A percentile compares a stretch with the other conserved stretches of the same genome.
phyloP scores from a whole-genome alignment of 2,888 invertebrate genomes.

The Pilophorus perplexus region DNA sequence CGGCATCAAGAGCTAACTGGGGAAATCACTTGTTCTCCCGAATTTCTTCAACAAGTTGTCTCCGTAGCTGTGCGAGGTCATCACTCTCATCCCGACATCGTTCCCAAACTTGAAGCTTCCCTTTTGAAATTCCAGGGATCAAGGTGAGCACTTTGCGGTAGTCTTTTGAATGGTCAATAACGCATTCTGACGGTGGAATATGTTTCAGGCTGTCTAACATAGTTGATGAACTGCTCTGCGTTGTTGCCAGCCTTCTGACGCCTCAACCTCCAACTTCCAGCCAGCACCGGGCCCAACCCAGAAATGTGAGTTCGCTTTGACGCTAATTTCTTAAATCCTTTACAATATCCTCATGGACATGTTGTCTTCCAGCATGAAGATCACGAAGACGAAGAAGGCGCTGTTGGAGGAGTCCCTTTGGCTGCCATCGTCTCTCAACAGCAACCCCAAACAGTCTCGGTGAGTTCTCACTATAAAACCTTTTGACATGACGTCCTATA shows the following conservation, averaged over 20 bases:
- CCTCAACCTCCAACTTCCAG: not conserved
- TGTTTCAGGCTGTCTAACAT: constrained; percentile 27
- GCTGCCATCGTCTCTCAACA: constrained; percentile 10
- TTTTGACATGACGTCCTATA: not conserved
- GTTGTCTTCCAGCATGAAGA: constrained; percentile 26
- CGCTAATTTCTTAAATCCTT: not conserved
- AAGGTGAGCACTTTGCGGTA: constrained; percentile 50
- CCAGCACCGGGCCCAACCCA: not conserved
- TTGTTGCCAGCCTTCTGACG: constrained; percentile 34
- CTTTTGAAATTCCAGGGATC: constrained; percentile 54
- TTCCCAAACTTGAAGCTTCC: constrained; percentile 52
- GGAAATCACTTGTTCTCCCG: constrained; percentile 38
- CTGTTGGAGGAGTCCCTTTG: constrained; percentile 43
- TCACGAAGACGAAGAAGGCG: constrained; percentile 44
- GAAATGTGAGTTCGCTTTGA: constrained; percentile 24
- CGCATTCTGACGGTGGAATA: not conserved
- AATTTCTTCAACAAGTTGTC: constrained; percentile 42
- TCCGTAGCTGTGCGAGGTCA: constrained; percentile 15
- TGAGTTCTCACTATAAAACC: not conserved
- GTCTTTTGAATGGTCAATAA: not conserved
- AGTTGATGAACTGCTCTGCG: constrained; percentile 37
- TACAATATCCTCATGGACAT: not conserved
- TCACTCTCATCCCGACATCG: constrained; percentile 29
- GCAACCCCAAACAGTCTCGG: constrained; percentile 1
- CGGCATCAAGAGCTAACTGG: constrained; percentile 37